Conservation (phyloP, 2,113 vertebrate species). For the Serilophus lunatus region DNA sequence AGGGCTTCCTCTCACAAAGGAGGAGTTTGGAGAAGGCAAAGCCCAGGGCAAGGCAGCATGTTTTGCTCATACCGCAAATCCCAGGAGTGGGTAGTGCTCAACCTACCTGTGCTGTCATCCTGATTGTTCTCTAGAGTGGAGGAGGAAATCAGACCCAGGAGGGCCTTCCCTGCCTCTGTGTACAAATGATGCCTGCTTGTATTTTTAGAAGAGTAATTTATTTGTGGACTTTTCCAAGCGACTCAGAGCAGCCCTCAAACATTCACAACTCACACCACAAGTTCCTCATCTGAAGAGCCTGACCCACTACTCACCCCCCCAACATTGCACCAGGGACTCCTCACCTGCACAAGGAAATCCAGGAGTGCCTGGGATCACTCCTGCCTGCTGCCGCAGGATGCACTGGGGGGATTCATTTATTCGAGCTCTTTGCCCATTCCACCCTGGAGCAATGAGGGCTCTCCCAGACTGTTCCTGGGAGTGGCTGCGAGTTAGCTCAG, state of each 20-base stretch:
- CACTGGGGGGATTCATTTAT: neutral
- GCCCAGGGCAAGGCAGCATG: neutral
- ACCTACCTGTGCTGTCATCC: neutral
- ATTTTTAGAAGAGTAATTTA: neutral
- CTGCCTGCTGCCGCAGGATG: neutral
- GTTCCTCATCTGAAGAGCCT: neutral
- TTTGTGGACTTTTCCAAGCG: neutral
- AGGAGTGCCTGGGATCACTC: neutral
- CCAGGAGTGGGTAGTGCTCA: neutral
- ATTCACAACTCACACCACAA: neutral
- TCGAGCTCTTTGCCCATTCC: neutral
- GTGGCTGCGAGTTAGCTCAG: neutral
- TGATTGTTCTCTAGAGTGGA: neutral
- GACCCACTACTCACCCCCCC: neutral
- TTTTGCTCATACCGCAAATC: neutral
- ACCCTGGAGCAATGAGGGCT: neutral
- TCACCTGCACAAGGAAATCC: neutral
- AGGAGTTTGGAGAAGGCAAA: neutral
- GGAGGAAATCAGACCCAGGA: neutral
- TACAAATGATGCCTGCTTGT: neutral
- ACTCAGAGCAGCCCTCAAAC: neutral
- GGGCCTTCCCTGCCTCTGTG: neutral
- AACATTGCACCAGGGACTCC: neutral
- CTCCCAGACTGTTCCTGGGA: neutral
- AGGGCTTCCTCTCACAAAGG: slow-evolving; percentile 13